phyloP scores from a whole-genome alignment of 2,113 vertebrate species.

The Puma concolor region DNA sequence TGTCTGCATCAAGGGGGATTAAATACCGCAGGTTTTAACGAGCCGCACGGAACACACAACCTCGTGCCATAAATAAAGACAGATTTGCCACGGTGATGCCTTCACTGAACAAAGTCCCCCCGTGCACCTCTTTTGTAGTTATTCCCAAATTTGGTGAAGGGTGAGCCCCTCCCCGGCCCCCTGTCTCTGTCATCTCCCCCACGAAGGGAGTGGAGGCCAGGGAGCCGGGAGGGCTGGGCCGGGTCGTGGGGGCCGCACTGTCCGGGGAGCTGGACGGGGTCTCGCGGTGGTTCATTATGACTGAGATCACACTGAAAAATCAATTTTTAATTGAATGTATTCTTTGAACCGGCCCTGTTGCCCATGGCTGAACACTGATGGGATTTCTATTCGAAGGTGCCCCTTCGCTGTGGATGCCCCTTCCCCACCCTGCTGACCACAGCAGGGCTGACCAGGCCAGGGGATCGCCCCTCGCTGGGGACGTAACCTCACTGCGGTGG shows the following conservation, averaged over 20 bases:
- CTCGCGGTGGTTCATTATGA: constrained; percentile 70
- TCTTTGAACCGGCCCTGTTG: constrained; percentile 75
- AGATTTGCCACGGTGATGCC: constrained; percentile 84
- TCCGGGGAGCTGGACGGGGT: neutral
- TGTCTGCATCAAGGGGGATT: constrained; percentile 16
- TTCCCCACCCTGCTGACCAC: constrained; percentile 78
- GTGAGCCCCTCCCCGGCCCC: neutral
- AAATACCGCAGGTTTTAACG: constrained; percentile 48
- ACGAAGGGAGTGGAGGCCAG: neutral
- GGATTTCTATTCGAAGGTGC: constrained; percentile 67
- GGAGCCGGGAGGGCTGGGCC: neutral
- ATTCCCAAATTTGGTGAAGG: constrained; percentile 81
- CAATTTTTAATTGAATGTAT: constrained; percentile 87
- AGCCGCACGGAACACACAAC: constrained; percentile 46
- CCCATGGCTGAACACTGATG: constrained; percentile 83
- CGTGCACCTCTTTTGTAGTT: constrained; percentile 80
- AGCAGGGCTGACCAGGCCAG: constrained; percentile 54
- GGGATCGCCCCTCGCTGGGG: neutral
- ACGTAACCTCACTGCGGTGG: too few species aligned
- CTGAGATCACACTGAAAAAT: constrained; percentile 77
- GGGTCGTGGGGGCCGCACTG: accelerated
- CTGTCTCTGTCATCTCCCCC: neutral
- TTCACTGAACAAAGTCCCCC: constrained; percentile 81
- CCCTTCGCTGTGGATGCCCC: neutral
- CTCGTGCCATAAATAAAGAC: constrained; percentile 86